A percentile compares a stretch with the other conserved stretches of the same genome.
Conservation (phyloP, 2,888 invertebrate genomes). For the Pristionchus entomophagus region DNA sequence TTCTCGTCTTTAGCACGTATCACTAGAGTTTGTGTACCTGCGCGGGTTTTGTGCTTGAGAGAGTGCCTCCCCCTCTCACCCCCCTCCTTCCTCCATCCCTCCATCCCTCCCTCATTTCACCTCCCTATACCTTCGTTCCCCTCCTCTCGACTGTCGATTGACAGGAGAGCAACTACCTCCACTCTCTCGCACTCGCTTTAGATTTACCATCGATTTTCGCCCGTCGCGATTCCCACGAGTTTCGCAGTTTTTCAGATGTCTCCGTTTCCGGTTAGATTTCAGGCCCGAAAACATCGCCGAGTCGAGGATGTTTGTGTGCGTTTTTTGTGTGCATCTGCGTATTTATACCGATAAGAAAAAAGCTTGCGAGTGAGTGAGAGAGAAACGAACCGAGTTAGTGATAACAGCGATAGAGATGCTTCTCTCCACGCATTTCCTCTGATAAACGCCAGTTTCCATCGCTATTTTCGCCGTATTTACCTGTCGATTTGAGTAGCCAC, state of each 20-base stretch:
- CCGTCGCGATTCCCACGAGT: neutral
- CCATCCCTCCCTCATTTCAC: neutral
- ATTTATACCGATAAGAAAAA: neutral
- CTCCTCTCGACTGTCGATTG: slow-evolving; percentile 14
- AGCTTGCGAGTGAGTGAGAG: neutral
- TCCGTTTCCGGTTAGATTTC: neutral
- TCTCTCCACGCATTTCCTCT: neutral
- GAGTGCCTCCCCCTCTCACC: neutral
- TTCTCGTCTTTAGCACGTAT: too few relatives aligned
- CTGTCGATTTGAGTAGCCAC: too few relatives aligned
- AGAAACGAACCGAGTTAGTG: neutral
- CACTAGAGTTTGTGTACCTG: too few relatives aligned
- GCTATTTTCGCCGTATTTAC: neutral
- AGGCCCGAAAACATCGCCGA: neutral
- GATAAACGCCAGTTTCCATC: neutral
- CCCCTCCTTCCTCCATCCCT: neutral
- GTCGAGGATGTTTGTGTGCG: neutral
- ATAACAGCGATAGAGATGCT: neutral
- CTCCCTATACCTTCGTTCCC: neutral
- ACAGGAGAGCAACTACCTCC: neutral
- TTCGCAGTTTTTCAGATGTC: neutral
- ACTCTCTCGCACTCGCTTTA: neutral
- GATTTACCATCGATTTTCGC: neutral
- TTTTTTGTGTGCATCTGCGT: neutral
- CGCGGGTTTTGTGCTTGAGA: neutral